Base-by-base conservation (phyloP, 1,140 invertebrate species). In the Lamellibrachia luymesi region DNA sequence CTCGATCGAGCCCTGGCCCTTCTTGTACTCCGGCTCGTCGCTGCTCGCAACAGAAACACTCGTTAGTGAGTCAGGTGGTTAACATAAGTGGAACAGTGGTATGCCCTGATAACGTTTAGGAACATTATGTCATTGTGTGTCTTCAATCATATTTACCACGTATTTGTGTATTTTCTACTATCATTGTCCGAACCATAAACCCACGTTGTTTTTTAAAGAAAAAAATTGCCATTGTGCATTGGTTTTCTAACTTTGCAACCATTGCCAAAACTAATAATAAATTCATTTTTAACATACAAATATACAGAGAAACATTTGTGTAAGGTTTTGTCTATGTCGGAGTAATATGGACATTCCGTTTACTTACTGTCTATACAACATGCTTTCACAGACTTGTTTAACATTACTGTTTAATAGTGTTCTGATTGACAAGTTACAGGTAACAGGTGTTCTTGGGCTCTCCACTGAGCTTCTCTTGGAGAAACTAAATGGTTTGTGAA, bases 1-100 rank as follows among this genome's bases (percentile, higher is more conserved):
- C 64, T 94, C 93, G n/a, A 94, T 51, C 0, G 94, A 94, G 27
- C 92, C 93, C 49, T 92, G 64, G 89, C 90, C 91, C 64, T 92
- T 93, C 91, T 91, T 90, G 38, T 64, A 89, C 80, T 92, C 49
- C 56, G 92, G 92, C 56, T 90, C 90, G 38, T 92, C 92, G 2
- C 93, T 92, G 92, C 22, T 50, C 51, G 92, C 50, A 90, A 93
- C 93, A 93, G 90, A 94, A 56, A 94, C 51, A 27, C 91, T n/a
- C 50, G 93, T 49, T 49, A 27, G 5, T 56, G n/a, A 52, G 38
- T 50, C 25, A 50, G 27, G 91, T 92, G 6, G 22, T 27, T 25
- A 93, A n/a, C n/a, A 92, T 4, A 92, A 38, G 38, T 38, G 38
- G 38, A 38, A 38, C 38, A 38, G 38, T 38, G 38, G 38, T 38